Conservation (phyloP, 2,113 vertebrate species). For the Dascyllus trimaculatus region DNA sequence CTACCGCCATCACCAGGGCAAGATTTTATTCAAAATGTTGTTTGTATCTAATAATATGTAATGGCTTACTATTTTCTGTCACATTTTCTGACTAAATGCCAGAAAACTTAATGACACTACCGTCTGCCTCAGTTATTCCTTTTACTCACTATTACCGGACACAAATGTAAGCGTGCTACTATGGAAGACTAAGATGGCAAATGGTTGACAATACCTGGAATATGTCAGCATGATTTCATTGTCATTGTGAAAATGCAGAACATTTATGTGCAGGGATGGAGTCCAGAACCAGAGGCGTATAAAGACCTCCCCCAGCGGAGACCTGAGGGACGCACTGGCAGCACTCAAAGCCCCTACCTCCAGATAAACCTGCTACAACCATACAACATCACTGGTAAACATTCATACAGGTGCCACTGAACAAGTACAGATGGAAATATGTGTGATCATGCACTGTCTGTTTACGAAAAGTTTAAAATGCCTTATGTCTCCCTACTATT, state of each 20-base stretch:
- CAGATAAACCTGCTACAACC: conserved; percentile 86
- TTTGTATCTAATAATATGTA: too few relatives aligned
- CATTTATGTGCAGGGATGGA: conserved; percentile 82
- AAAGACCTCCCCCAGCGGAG: conserved; percentile 66
- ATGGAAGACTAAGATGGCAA: too few relatives aligned
- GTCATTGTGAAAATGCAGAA: not conserved
- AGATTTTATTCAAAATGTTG: too few relatives aligned
- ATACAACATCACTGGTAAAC: conserved; percentile 89
- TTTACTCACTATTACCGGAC: too few relatives aligned
- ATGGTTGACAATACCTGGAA: not conserved
- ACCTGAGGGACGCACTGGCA: conserved; percentile 69
- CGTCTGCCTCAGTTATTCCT: too few relatives aligned
- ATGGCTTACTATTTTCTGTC: too few relatives aligned
- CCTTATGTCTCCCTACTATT: not conserved
- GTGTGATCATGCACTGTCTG: not conserved
- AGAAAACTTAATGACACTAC: too few relatives aligned
- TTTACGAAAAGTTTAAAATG: too few relatives aligned
- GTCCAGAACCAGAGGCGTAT: conserved; percentile 78
- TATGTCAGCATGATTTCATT: not conserved
- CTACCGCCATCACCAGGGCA: too few relatives aligned
- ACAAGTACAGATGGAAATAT: not conserved
- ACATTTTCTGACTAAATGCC: too few relatives aligned
- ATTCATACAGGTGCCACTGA: not conserved
- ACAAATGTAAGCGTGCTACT: too few relatives aligned
- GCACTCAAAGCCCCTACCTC: conserved; percentile 79